Evolutionary conservation across 2,888 invertebrate species (phyloP), one percentile per base, ranked within the genome.

Genomic region (Meloe dianella): DNA sequence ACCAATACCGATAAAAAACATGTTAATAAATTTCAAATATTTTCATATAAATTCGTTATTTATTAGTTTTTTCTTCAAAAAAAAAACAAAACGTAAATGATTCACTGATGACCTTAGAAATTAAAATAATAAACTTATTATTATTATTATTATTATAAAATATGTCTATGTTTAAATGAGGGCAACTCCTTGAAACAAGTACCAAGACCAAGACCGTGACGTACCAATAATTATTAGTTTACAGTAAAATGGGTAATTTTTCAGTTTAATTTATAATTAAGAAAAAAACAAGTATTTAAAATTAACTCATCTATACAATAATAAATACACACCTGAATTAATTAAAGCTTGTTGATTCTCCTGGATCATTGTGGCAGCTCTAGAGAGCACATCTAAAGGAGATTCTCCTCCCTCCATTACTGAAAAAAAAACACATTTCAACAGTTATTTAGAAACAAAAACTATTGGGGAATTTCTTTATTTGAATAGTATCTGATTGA

Each of bases 351-450:
- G 79, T 65, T 83, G 81, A 75, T 89, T 91, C 72, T 91, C 92
- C 84, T 93, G 93, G 75, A 95, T 91, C 94, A 95, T 94, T 24
- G 94, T 94, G 24, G 95, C 95, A 69, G 94, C 95, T 79, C 94
- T 89, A 74, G 94, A 94, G 74, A 95, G 87, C 75, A 95, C 94
- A 81, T 95, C 94, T 82, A 95, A 85, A 70, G 95, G 92, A 67
- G 93, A 91, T 86, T 95, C 95, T 83, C 92, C 89, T 77, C 89
- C 88, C 83, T 90, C 90, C 90, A 90, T 90, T 32, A 17, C 56
- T 57, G 32, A 22, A 41, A 41, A 0, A n/a, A 17, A n/a, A n/a
- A n/a, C n/a, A 27, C 27, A 27, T 27, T 27, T 2, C 27, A 27
- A 27, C n/a, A n/a, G n/a, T 27, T 27, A 27, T 27, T 27, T 27